Percentiles rank a stretch among this genome's conserved stretches.
Conservation (phyloP, 2,113 vertebrate species). For the Tretioscincus oriximinensis region DNA sequence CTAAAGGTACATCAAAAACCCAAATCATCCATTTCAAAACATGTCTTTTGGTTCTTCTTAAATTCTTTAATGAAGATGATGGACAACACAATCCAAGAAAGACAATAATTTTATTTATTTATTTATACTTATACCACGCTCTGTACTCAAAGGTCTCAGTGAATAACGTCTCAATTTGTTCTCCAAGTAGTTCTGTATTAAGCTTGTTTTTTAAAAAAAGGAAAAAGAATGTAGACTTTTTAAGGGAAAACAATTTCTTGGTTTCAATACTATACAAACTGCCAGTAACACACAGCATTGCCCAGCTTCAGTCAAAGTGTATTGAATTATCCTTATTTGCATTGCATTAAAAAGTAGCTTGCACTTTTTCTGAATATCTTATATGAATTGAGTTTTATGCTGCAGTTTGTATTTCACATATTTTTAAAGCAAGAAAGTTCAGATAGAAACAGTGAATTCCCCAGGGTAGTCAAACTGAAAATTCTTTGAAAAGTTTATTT, state of each 20-base stretch:
- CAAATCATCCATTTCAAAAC: neutral
- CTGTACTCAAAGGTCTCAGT: too few relatives aligned
- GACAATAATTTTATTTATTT: too few relatives aligned
- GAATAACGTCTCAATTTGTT: neutral
- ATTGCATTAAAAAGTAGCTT: neutral
- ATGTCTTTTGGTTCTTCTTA: neutral
- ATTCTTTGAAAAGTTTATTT: neutral
- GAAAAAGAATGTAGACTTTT: too few relatives aligned
- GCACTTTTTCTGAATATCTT: neutral
- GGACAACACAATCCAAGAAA: neutral
- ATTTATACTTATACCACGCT: too few relatives aligned
- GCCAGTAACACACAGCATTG: too few relatives aligned
- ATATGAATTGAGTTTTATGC: neutral
- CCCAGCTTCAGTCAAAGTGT: neutral
- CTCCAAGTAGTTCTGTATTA: neutral
- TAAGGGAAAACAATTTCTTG: too few relatives aligned
- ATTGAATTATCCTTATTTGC: neutral
- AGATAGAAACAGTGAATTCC: constrained; percentile 8
- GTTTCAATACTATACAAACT: neutral
- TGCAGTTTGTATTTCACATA: neutral
- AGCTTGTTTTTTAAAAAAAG: too few relatives aligned
- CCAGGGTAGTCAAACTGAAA: neutral
- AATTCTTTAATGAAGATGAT: neutral
- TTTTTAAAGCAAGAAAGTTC: neutral
- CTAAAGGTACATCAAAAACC: neutral